A percentile compares a stretch with the other conserved stretches of the same genome.
Evolutionary conservation across 2,888 invertebrate genomes (phyloP).

Genomic region (Athetis lepigone): DNA sequence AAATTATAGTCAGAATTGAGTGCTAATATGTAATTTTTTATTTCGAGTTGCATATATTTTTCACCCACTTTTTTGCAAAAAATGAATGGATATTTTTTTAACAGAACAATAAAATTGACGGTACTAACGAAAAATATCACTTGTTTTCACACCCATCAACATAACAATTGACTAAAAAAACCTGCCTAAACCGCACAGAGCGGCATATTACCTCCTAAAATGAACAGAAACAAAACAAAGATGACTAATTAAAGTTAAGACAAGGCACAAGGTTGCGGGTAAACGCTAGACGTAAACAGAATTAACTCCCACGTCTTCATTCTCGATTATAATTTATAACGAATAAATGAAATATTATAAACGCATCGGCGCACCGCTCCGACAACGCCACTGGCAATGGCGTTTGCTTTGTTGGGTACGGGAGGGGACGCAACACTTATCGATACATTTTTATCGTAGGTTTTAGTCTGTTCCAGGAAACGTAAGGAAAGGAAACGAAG

Average conservation of each 20-base stretch:
- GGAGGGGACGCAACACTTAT: constrained; percentile 61
- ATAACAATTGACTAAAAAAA: too few species aligned
- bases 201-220: constrained; percentile 15
- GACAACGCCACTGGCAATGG: constrained; percentile 90
- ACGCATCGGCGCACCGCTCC: constrained; percentile 89
- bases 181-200: too few species aligned
- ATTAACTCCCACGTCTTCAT: constrained; percentile 76
- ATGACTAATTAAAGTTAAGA: constrained; percentile 50
- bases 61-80: too few species aligned
- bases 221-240: constrained; percentile 36
- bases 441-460: constrained; percentile 19
- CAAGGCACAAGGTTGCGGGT: constrained; percentile 54
- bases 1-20: too few species aligned
- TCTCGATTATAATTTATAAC: constrained; percentile 90
- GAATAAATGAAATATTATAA: constrained; percentile 91
- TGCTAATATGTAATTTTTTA: too few species aligned
- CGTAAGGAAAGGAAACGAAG: too few species aligned
- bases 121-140: too few species aligned
- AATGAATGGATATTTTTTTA: too few species aligned
- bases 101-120: too few species aligned
- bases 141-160: too few species aligned
- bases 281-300: constrained; percentile 70
- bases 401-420: constrained; percentile 87
- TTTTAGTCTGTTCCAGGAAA: too few species aligned
- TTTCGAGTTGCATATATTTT: too few species aligned